Conservation (phyloP, 2,888 invertebrate species). For the Dusona sp. region DNA sequence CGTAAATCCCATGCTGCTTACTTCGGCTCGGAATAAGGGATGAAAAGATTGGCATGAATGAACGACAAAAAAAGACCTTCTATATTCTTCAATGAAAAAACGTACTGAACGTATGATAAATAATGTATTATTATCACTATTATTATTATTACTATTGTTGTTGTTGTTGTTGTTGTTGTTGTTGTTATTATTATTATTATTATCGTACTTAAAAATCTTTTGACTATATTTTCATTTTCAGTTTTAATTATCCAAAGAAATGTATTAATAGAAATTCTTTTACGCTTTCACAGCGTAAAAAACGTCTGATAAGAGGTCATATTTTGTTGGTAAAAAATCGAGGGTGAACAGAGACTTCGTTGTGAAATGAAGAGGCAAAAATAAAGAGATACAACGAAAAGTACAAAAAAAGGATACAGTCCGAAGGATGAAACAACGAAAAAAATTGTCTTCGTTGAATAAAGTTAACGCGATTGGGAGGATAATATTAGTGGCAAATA, state of each 20-base stretch:
- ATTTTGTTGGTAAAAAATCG: neutral
- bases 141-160: neutral
- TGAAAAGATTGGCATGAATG: constrained; percentile 45
- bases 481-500: constrained; percentile 17
- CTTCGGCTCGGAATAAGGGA: neutral
- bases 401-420: neutral
- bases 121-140: too few species aligned
- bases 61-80: constrained; percentile 5
- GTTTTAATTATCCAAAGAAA: neutral
- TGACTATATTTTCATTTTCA: neutral
- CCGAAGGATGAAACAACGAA: neutral
- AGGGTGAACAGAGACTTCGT: neutral
- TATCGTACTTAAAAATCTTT: neutral
- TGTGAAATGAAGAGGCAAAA: neutral
- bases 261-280: neutral
- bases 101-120: neutral
- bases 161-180: too few species aligned
- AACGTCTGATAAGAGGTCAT: neutral
- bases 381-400: neutral
- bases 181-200: neutral
- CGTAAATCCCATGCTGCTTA: constrained; percentile 74
- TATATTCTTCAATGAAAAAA: neutral
- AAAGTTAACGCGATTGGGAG: neutral
- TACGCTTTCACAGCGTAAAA: neutral
- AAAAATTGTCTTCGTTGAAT: neutral